These are phyloP conservation scores for Zoanthus solanderi DNA, from an alignment of 92 coral and sea anemone species.

Conservation along the genomic window DNA sequence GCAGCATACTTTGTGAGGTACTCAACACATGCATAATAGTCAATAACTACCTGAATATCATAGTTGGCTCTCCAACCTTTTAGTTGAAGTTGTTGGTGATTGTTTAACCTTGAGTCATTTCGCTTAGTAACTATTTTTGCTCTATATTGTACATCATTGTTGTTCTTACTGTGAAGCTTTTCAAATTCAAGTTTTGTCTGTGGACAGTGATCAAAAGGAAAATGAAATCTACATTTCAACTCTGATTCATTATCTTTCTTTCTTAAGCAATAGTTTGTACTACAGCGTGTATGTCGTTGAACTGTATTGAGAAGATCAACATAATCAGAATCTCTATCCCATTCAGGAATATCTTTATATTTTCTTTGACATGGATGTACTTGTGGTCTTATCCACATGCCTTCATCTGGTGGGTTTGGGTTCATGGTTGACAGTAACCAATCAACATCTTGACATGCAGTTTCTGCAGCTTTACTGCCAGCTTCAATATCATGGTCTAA, in stretches of 20 bases:
- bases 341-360: constrained; percentile 8
- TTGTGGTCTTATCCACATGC: constrained; percentile 61
- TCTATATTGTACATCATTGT: constrained; percentile 8
- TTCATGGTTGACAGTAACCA: constrained; percentile 70
- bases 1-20: too few relatives aligned
- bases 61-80: constrained; percentile 36
- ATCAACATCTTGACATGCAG: constrained; percentile 67
- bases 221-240: constrained; percentile 63
- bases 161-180: constrained; percentile 40
- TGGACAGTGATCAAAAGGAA: constrained; percentile 23
- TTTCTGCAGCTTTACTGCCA: constrained; percentile 66
- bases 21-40: constrained; percentile 18
- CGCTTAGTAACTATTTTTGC: constrained; percentile 53
- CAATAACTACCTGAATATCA: constrained; percentile 52
- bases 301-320: constrained; percentile 64
- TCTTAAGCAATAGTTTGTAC: constrained; percentile 71
- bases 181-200: constrained; percentile 47
- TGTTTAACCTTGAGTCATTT: constrained; percentile 47
- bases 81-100: constrained; percentile 50
- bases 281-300: constrained; percentile 69
- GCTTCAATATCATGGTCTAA: constrained; percentile 62
- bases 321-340: constrained; percentile 54
- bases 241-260: constrained; percentile 45
- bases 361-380: constrained; percentile 23
- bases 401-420: constrained; percentile 64